phyloP scores from a whole-genome alignment of 2,888 invertebrate genomes.

The Hypercompe scribonia region DNA sequence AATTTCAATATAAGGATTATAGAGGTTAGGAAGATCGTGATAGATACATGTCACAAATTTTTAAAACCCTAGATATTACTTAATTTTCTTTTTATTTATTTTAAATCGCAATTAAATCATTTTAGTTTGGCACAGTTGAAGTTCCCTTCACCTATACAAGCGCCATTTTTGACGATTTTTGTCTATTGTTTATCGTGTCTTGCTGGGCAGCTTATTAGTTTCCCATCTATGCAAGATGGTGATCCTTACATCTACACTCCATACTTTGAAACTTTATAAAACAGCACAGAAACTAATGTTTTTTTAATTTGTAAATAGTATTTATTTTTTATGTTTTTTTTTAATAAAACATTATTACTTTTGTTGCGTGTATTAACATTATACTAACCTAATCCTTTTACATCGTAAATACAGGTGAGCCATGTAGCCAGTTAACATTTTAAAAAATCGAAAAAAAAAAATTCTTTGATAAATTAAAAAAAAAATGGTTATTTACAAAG shows the following conservation, averaged over 20 bases:
- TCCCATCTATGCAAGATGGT: not conserved
- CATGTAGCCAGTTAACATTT: too few species aligned
- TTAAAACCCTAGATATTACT: too few species aligned
- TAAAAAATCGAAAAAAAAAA: too few species aligned
- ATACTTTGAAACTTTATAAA: not conserved
- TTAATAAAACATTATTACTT: not conserved
- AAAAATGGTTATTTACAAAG: too few species aligned
- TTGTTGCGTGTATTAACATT: not conserved
- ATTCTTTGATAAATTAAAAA: too few species aligned
- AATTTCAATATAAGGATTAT: not conserved
- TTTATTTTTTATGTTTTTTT: not conserved
- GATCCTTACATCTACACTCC: not conserved
- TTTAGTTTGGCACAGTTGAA: not conserved
- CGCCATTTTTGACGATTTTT: not conserved
- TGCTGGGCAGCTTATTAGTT: not conserved
- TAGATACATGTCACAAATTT: too few species aligned
- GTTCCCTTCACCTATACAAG: not conserved
- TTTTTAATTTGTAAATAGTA: not conserved
- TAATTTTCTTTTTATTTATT: too few species aligned
- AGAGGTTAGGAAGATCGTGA: not conserved
- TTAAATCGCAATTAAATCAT: not conserved
- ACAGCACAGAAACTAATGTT: not conserved
- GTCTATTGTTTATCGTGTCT: not conserved
- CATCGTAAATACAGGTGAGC: not conserved
- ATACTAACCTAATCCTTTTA: not conserved